Evolutionary conservation across 2,113 vertebrate species (phyloP).

Genomic region (Nansenia antarctica): DNA sequence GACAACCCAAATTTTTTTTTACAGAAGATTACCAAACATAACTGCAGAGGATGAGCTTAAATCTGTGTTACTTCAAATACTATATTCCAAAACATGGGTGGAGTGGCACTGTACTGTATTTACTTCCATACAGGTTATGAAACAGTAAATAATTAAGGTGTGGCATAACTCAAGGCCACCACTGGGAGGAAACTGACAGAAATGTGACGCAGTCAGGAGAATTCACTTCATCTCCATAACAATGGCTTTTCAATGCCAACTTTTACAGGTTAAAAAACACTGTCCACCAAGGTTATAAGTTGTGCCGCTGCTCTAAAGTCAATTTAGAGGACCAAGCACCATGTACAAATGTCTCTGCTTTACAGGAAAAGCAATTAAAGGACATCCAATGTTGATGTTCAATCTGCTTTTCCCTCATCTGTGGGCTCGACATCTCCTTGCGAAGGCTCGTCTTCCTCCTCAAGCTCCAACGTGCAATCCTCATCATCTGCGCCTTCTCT

Average conservation of each 20-base stretch:
- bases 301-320: neutral
- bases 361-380: neutral
- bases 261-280: neutral
- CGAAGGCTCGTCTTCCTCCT: conserved; percentile 21
- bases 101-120: no score
- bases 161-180: neutral
- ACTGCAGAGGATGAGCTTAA: neutral
- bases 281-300: neutral
- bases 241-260: neutral
- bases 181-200: neutral
- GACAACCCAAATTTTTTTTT: neutral
- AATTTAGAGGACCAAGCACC: neutral
- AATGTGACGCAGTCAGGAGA: neutral
- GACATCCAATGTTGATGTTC: conserved; percentile 13
- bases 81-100: no score
- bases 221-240: neutral
- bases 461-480: conserved; percentile 14
- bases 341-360: conserved; percentile 18
- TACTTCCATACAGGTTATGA: no score
- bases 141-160: neutral
- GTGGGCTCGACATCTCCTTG: conserved; percentile 16
- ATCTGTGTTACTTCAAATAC: no score
- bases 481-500: conserved; percentile 22
- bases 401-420: conserved; percentile 26
- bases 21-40: neutral